Percentiles rank a stretch among this genome's conserved stretches.
phyloP scores from a whole-genome alignment of 2,888 invertebrate species.

The Apamea monoglypha region DNA sequence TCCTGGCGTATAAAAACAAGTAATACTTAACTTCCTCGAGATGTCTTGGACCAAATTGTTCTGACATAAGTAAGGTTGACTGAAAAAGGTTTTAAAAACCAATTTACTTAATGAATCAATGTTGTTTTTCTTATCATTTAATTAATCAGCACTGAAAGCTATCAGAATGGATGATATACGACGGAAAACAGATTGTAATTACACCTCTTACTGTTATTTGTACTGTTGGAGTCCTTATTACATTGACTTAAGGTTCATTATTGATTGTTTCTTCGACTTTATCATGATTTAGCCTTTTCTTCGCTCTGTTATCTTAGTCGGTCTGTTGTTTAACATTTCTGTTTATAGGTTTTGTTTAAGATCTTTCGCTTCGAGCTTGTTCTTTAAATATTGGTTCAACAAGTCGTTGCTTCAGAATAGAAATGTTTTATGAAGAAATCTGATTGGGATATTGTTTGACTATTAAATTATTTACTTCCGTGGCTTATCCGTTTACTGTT shows the following conservation, averaged over 20 bases:
- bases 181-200: slow-evolving; percentile 79
- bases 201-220: slow-evolving; percentile 63
- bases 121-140: slow-evolving; percentile 79
- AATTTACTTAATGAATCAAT: slow-evolving; percentile 78
- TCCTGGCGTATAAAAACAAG: slow-evolving; percentile 3
- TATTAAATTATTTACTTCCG: slow-evolving; percentile 61
- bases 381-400: slow-evolving; percentile 65
- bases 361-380: slow-evolving; percentile 71
- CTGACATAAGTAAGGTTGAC: slow-evolving; percentile 69
- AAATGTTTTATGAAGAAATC: slow-evolving; percentile 63
- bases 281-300: slow-evolving; percentile 78
- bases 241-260: slow-evolving; percentile 35
- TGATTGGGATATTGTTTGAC: slow-evolving; percentile 59
- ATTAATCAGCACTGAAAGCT: slow-evolving; percentile 82
- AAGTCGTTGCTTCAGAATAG: slow-evolving; percentile 50
- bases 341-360: slow-evolving; percentile 78
- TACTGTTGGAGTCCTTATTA: slow-evolving; percentile 25
- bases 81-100: slow-evolving; percentile 69
- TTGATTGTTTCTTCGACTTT: slow-evolving; percentile 52
- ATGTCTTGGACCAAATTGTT: slow-evolving; percentile 39
- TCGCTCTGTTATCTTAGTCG: slow-evolving; percentile 71
- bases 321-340: slow-evolving; percentile 73
- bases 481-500: slow-evolving; percentile 41
- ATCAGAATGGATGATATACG: slow-evolving; percentile 76
- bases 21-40: slow-evolving; percentile 23